Percentiles rank a stretch among this genome's conserved stretches.
phyloP scores from a whole-genome alignment of 2,113 vertebrate genomes.

The Pterocles orientalis region DNA sequence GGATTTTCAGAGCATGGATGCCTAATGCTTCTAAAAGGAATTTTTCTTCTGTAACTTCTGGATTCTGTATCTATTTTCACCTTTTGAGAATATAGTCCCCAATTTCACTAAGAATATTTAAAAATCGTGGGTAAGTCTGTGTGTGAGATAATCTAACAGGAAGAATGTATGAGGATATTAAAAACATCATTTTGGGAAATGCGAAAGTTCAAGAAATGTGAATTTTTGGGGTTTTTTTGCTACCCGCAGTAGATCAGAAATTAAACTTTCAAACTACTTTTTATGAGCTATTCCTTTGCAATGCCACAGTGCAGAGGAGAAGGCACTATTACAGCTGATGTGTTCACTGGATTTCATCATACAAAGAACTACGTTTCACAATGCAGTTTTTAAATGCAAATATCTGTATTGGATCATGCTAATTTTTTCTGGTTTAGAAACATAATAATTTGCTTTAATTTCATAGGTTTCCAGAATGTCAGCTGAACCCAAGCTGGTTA shows the following conservation, averaged over 20 bases:
- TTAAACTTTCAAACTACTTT: neutral
- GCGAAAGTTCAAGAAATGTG: neutral
- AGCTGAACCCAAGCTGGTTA: constrained; percentile 63
- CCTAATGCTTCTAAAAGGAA: neutral
- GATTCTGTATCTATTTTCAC: neutral
- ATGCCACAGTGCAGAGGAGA: neutral
- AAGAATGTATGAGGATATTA: neutral
- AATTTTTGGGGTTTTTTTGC: neutral
- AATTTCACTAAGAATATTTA: neutral
- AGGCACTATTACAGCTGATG: neutral
- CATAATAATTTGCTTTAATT: constrained; percentile 44
- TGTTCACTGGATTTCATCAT: neutral
- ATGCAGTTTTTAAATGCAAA: constrained; percentile 17
- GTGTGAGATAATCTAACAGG: neutral
- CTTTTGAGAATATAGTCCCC: neutral
- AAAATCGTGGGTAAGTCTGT: neutral
- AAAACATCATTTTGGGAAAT: neutral
- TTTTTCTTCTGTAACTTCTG: neutral
- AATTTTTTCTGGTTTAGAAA: constrained; percentile 41
- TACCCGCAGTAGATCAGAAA: neutral
- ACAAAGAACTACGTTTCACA: neutral
- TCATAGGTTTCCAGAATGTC: constrained; percentile 60
- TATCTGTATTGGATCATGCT: constrained; percentile 17
- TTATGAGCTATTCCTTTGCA: neutral
- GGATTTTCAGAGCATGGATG: neutral